Percentiles rank a stretch among this genome's conserved stretches.
Evolutionary conservation across 2,113 vertebrate genomes (phyloP).

Genomic region (Channa argus): DNA sequence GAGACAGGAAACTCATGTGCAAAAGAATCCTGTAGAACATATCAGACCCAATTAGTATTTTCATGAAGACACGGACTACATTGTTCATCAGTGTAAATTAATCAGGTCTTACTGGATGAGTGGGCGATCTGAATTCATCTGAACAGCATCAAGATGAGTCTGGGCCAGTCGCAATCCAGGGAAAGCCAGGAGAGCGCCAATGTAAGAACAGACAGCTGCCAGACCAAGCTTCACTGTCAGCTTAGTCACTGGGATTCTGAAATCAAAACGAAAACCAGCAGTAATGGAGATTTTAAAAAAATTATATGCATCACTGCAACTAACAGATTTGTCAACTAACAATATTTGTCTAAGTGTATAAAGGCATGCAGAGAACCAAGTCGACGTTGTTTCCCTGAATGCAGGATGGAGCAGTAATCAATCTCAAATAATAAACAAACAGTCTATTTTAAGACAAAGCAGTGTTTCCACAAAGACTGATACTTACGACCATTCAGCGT

Average conservation of each 20-base stretch:
- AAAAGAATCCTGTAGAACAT: conserved; percentile 84
- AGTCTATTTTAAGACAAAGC: neutral
- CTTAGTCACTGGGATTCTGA: conserved; percentile 88
- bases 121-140: conserved; percentile 85
- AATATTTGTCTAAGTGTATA: too few relatives aligned
- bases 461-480: neutral
- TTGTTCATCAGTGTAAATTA: neutral
- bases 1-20: conserved; percentile 91
- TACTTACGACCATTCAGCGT: conserved; percentile 92
- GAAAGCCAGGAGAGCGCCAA: conserved; percentile 93
- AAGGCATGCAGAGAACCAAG: neutral
- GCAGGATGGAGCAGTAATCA: too few relatives aligned
- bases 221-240: conserved; percentile 88
- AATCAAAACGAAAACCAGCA: conserved; percentile 1
- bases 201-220: conserved; percentile 87
- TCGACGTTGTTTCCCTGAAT: too few relatives aligned
- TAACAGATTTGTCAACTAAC: too few relatives aligned
- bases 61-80: neutral
- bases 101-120: conserved; percentile 84
- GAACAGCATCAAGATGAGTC: conserved; percentile 91
- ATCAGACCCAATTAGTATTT: neutral
- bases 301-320: too few relatives aligned
- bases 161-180: conserved; percentile 94
- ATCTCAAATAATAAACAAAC: neutral
- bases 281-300: too few relatives aligned